These are phyloP conservation scores for Lepidostoma basale DNA, from an alignment of 1,140 invertebrate genomes.

Conservation along the genomic window DNA sequence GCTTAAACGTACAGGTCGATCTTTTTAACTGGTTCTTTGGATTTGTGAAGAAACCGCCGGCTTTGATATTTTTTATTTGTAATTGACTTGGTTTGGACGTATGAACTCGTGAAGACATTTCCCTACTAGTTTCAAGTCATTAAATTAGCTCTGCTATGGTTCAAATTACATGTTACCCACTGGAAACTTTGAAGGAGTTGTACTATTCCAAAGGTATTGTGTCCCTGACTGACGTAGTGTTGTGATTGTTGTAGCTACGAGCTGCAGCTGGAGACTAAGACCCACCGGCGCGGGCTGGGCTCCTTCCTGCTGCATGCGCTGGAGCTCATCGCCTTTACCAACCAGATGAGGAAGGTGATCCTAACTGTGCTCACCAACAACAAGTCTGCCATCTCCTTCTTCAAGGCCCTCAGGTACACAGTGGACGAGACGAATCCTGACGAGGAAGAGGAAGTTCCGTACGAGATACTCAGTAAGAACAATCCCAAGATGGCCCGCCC, in stretches of 20 bases:
- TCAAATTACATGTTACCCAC: too few relatives aligned
- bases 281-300: slow-evolving; percentile 75
- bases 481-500: slow-evolving; percentile 50
- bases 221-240: too few relatives aligned
- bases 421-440: slow-evolving; percentile 63
- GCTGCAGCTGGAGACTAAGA: slow-evolving; percentile 73
- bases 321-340: slow-evolving; percentile 75
- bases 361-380: slow-evolving; percentile 84
- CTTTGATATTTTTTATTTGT: too few relatives aligned
- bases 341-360: slow-evolving; percentile 78
- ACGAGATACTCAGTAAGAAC: slow-evolving; percentile 63
- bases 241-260: slow-evolving; percentile 77
- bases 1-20: too few relatives aligned
- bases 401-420: slow-evolving; percentile 68
- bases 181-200: too few relatives aligned
- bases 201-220: too few relatives aligned
- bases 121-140: too few relatives aligned
- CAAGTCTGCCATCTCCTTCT: slow-evolving; percentile 70
- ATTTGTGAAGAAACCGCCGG: too few relatives aligned
- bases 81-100: too few relatives aligned
- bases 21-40: too few relatives aligned
- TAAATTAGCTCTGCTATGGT: too few relatives aligned
- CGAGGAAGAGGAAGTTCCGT: slow-evolving; percentile 57
- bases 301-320: slow-evolving; percentile 80
- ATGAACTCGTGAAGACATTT: too few relatives aligned